Evolutionary conservation across 1,140 invertebrate species (phyloP).

Genomic region (Acromyrmex charruanus): DNA sequence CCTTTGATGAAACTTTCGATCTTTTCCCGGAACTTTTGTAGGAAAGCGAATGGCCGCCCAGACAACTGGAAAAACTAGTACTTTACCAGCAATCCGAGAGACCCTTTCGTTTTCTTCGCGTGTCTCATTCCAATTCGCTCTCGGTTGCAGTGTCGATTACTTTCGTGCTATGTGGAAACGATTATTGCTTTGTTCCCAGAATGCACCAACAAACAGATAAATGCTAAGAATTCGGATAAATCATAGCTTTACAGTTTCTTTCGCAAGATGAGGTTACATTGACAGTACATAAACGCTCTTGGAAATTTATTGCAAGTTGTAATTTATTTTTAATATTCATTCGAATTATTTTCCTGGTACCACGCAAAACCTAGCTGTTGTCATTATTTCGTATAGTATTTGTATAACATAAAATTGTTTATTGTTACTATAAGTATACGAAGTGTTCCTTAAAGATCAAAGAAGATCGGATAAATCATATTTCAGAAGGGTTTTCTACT

Average conservation of each 20-base stretch:
- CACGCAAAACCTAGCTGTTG: background rate
- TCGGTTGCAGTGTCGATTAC: background rate
- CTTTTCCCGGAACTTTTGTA: constrained; percentile 4
- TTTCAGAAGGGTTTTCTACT: too few relatives aligned
- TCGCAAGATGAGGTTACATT: constrained; percentile 13
- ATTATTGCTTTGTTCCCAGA: constrained; percentile 20
- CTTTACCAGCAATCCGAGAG: constrained; percentile 15
- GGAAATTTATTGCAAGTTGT: constrained; percentile 12
- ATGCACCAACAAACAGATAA: constrained; percentile 1
- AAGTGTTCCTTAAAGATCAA: background rate
- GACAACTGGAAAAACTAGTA: constrained; percentile 19
- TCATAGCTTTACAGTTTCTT: constrained; percentile 11
- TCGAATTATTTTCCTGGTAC: background rate
- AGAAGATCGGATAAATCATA: background rate
- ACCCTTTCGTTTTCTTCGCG: constrained; percentile 34
- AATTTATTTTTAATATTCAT: constrained; percentile 21
- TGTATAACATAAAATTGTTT: background rate
- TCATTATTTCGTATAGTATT: background rate
- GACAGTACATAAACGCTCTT: background rate
- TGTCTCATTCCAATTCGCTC: constrained; percentile 31
- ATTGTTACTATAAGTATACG: background rate
- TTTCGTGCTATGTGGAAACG: constrained; percentile 23
- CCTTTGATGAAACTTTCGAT: constrained; percentile 12
- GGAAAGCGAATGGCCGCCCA: constrained; percentile 5
- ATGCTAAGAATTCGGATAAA: constrained; percentile 23